Evolutionary conservation across 2,797 vertebrate genomes (phyloP).

Genomic region (Rhincodon typus): DNA sequence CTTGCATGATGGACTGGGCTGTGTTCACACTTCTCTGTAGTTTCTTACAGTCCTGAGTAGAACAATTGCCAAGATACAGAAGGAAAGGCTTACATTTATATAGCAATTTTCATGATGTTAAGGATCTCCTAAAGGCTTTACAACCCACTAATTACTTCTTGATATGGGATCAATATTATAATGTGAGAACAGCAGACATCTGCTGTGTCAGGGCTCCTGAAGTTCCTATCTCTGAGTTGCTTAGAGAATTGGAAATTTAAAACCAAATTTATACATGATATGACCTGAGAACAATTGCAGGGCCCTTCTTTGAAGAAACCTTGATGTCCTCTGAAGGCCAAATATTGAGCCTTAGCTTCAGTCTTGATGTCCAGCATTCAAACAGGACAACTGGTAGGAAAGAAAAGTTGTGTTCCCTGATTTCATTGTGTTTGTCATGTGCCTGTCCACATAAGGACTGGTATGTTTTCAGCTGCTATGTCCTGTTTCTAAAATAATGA

Average conservation of each 20-base stretch:
- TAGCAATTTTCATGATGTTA: background rate
- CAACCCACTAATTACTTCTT: background rate
- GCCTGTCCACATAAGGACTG: background rate
- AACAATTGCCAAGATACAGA: no score
- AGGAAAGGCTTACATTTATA: background rate
- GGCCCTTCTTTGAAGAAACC: background rate
- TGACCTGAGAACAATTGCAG: background rate
- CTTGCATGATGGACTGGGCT: no score
- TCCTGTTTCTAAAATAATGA: background rate
- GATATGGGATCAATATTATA: background rate
- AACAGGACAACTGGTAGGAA: background rate
- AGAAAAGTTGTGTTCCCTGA: background rate
- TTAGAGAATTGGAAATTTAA: background rate
- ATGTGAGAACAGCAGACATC: background rate
- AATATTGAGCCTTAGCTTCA: background rate
- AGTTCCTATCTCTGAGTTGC: background rate
- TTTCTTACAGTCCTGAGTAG: no score
- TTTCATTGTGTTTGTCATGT: background rate
- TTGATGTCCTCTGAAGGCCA: background rate
- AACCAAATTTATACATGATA: background rate
- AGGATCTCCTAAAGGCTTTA: background rate
- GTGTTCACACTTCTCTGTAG: no score
- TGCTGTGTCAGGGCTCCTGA: background rate
- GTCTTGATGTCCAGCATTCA: background rate
- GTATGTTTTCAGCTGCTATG: background rate